Percentiles rank a stretch among this genome's conserved stretches.
Conservation (phyloP, 2,888 invertebrate genomes). For the Tenthredo notha region DNA sequence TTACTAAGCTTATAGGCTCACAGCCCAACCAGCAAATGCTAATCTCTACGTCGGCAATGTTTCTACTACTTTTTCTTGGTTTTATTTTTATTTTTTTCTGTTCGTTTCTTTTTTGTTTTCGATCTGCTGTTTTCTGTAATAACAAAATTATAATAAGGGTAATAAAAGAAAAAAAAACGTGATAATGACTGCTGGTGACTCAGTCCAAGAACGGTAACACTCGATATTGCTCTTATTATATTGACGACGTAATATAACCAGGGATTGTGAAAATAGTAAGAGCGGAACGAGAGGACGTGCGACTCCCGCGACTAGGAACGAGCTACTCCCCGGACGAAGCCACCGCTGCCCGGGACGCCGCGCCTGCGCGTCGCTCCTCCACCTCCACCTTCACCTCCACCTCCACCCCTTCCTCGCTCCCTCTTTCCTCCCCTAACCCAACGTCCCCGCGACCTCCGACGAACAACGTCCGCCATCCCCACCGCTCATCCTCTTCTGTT, state of each 20-base stretch:
- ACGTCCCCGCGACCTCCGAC: constrained; percentile 52
- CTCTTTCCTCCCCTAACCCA: constrained; percentile 36
- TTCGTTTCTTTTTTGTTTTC: background rate
- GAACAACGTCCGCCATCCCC: constrained; percentile 44
- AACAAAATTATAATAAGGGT: constrained; percentile 40
- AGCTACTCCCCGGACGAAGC: constrained; percentile 73
- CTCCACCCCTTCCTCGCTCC: constrained; percentile 50
- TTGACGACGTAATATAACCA: constrained; percentile 27
- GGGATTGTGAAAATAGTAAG: constrained; percentile 57
- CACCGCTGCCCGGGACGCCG: constrained; percentile 63
- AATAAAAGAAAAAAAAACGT: background rate
- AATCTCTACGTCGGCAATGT: constrained; percentile 12
- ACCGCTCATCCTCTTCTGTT: constrained; percentile 51
- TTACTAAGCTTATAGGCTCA: constrained; percentile 22
- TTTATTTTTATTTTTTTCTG: background rate
- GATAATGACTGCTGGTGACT: constrained; percentile 14
- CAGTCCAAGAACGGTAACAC: constrained; percentile 46
- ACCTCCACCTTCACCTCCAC: constrained; percentile 1
- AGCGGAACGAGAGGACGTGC: constrained; percentile 69
- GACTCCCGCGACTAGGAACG: constrained; percentile 76
- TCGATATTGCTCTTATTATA: constrained; percentile 27
- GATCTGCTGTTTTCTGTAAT: constrained; percentile 43
- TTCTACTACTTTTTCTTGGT: background rate
- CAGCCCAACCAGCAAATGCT: constrained; percentile 6
- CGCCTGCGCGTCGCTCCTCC: constrained; percentile 68